These are phyloP conservation scores for Toxostoma redivivum DNA, from an alignment of 2,113 vertebrate species.

Conservation along the genomic window DNA sequence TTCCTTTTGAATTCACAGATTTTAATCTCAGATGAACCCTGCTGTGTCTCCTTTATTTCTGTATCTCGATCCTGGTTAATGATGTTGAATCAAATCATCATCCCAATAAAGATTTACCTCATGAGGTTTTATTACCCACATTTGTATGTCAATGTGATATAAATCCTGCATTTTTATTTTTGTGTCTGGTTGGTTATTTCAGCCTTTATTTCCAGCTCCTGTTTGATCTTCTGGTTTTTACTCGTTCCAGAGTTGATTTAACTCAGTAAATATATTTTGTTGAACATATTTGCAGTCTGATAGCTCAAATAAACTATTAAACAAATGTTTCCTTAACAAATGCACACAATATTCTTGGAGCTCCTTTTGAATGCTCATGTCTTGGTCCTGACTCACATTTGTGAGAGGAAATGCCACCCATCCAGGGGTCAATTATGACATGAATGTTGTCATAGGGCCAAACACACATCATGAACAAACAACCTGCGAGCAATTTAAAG, in stretches of 20 bases:
- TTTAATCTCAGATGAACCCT: not conserved
- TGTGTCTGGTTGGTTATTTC: not conserved
- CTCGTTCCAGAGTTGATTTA: not conserved
- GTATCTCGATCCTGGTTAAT: not conserved
- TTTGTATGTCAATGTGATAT: not conserved
- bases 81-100: not conserved
- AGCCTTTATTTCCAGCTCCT: not conserved
- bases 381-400: not conserved
- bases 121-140: not conserved
- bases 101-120: not conserved
- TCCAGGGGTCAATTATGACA: rapidly evolving
- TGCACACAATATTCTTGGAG: not conserved
- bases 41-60: not conserved
- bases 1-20: not conserved
- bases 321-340: not conserved
- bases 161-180: not conserved
- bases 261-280: not conserved
- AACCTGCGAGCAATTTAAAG: not conserved
- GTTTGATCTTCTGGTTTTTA: not conserved
- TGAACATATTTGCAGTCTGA: not conserved
- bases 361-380: not conserved
- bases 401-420: not conserved
- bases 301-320: not conserved
- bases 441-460: not conserved
- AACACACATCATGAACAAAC: not conserved